Evolutionary conservation across 92 coral and sea anemone genomes (phyloP).

Genomic region (Isaurus tuberculatus): DNA sequence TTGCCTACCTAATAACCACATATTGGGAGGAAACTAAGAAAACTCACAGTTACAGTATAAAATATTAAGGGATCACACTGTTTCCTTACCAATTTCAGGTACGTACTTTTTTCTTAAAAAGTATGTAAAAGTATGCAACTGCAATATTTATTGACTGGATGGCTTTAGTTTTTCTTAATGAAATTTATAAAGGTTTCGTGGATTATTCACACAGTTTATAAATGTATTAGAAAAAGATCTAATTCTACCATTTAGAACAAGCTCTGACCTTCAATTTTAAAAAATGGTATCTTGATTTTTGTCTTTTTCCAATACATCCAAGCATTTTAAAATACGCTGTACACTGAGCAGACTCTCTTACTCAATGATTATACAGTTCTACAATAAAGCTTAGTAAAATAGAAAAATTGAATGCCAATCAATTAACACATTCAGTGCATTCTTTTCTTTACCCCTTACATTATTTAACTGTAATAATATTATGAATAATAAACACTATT

Average conservation of each 20-base stretch:
- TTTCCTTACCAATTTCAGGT: too few species aligned
- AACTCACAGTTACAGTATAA: too few species aligned
- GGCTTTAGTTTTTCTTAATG: too few species aligned
- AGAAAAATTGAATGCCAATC: not conserved
- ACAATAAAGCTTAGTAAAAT: not conserved
- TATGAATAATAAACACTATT: not conserved
- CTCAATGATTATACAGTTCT: not conserved
- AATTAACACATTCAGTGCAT: not conserved
- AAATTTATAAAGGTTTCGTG: too few species aligned
- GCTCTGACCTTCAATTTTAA: constrained; percentile 16
- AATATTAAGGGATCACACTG: too few species aligned
- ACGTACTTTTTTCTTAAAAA: too few species aligned
- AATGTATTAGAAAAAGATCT: too few species aligned
- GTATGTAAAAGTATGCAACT: too few species aligned
- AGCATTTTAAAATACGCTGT: constrained; percentile 29
- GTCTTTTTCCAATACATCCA: constrained; percentile 66
- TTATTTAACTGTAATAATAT: not conserved
- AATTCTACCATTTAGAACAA: not conserved
- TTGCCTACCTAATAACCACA: too few species aligned
- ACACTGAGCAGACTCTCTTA: not conserved
- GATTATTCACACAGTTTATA: too few species aligned
- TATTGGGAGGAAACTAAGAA: too few species aligned
- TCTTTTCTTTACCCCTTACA: not conserved
- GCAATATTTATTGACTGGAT: too few species aligned
- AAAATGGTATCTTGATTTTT: constrained; percentile 46